Conservation (phyloP, 2,888 invertebrate genomes). For the Trachelus tabidus region DNA sequence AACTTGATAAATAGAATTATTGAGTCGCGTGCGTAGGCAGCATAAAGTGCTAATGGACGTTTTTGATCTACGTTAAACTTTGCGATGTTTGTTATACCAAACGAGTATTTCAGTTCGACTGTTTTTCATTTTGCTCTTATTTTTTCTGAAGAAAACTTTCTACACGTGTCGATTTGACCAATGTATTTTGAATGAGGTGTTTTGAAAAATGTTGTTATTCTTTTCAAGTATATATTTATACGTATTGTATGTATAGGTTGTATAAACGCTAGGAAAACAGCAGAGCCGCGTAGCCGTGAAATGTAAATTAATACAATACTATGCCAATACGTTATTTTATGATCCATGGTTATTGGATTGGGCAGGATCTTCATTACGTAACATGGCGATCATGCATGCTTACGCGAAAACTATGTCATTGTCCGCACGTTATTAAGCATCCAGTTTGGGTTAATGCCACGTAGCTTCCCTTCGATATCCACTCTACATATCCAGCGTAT, state of each 20-base stretch:
- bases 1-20: neutral
- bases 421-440: constrained; percentile 33
- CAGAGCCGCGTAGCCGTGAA: neutral
- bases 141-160: neutral
- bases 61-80: neutral
- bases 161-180: neutral
- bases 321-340: neutral
- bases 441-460: constrained; percentile 29
- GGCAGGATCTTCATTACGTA: constrained; percentile 32
- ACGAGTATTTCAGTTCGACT: neutral
- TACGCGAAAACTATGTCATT: neutral
- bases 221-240: too few relatives aligned
- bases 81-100: neutral
- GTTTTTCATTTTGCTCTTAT: neutral
- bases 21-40: neutral
- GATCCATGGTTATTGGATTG: constrained; percentile 22
- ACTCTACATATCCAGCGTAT: neutral
- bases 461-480: constrained; percentile 24
- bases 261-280: neutral
- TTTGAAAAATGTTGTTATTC: neutral
- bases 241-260: neutral
- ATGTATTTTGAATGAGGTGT: neutral
- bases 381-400: constrained; percentile 26
- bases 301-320: neutral
- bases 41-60: neutral